Conservation (phyloP, 2,797 vertebrate species). For the Chloroceryle amazona region DNA sequence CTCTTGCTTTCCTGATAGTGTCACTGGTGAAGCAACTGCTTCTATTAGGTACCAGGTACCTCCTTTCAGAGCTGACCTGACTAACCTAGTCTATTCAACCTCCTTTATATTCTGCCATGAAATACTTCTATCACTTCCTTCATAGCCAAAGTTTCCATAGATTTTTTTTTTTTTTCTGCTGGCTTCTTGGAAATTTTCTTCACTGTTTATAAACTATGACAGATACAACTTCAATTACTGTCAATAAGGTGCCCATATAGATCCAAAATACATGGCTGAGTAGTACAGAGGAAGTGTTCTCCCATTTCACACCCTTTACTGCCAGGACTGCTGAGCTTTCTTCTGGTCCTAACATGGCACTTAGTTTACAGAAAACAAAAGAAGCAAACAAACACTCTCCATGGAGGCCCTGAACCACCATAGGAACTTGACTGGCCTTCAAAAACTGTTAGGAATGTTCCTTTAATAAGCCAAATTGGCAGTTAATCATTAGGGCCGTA, state of each 20-base stretch:
- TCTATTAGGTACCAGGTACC: not conserved
- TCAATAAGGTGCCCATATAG: not conserved
- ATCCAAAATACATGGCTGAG: not conserved
- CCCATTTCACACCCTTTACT: not conserved
- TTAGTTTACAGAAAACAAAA: too few species aligned
- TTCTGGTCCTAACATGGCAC: not conserved
- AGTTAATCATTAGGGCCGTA: not conserved
- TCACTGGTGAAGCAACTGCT: not conserved
- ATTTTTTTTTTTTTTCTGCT: not conserved
- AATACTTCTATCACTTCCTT: not conserved
- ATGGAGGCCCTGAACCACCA: not conserved
- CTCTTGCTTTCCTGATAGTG: not conserved
- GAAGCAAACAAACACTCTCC: too few species aligned
- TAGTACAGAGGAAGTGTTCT: not conserved
- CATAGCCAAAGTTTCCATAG: not conserved
- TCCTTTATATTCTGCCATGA: not conserved
- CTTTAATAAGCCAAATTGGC: not conserved
- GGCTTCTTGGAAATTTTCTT: not conserved
- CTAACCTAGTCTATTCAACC: not conserved
- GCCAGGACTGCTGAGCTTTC: not conserved
- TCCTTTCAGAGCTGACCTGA: not conserved
- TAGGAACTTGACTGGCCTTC: not conserved
- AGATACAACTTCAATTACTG: not conserved
- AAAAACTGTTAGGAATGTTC: conserved; percentile 4
- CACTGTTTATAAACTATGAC: not conserved